Percentiles rank a stretch among this genome's conserved stretches.
Conservation (phyloP, 92 coral and sea anemone species). For the Isaurus tuberculatus region DNA sequence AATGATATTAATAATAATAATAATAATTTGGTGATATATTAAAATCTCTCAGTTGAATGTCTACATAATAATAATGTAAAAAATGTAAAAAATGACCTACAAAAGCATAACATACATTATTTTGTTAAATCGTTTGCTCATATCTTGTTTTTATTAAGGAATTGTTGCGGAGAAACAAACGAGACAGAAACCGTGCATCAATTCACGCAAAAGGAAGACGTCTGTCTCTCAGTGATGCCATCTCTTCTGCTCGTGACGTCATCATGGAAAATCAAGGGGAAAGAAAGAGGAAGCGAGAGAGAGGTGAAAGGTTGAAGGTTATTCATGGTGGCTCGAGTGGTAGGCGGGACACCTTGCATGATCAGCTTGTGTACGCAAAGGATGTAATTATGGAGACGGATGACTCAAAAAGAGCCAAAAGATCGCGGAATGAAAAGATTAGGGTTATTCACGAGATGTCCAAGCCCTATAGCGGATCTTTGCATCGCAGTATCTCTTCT, state of each 20-base stretch:
- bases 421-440: background rate
- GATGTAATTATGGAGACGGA: slow-evolving; percentile 11
- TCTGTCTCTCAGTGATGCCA: background rate
- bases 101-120: no score
- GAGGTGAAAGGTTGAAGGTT: background rate
- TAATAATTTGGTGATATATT: no score
- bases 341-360: background rate
- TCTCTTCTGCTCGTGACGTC: slow-evolving; percentile 4
- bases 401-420: background rate
- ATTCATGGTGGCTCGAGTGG: background rate
- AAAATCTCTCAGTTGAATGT: no score
- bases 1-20: no score
- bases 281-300: background rate
- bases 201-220: background rate
- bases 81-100: no score
- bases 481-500: background rate
- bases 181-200: background rate
- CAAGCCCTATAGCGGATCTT: background rate
- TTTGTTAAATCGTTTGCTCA: no score
- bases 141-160: background rate
- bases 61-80: no score
- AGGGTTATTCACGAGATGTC: slow-evolving; percentile 8
- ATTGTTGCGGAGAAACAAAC: background rate
- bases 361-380: slow-evolving; percentile 6
- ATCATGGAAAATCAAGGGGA: background rate